phyloP scores from a whole-genome alignment of 2,888 invertebrate species.

The Stomorhina lunata region DNA sequence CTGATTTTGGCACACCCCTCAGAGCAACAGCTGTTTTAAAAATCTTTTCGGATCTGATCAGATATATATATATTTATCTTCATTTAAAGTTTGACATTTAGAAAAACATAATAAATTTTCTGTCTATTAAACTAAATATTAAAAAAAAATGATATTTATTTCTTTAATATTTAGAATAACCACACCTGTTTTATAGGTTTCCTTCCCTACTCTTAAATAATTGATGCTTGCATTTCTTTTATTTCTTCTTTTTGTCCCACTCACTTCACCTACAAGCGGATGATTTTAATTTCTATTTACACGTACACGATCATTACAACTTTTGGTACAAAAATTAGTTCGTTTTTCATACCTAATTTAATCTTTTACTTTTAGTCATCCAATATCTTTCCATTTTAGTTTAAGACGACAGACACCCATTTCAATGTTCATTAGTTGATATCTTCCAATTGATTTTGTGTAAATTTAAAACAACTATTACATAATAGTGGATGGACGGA shows the following conservation, averaged over 20 bases:
- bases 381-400: constrained; percentile 66
- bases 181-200: too few relatives aligned
- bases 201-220: not conserved
- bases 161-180: too few relatives aligned
- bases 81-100: too few relatives aligned
- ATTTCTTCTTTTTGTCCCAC: not conserved
- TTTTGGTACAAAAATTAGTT: not conserved
- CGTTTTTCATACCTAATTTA: not conserved
- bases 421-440: constrained; percentile 32
- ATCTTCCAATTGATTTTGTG: not conserved
- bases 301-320: not conserved
- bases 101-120: too few relatives aligned
- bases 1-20: too few relatives aligned
- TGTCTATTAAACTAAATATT: too few relatives aligned
- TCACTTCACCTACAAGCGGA: not conserved
- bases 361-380: not conserved
- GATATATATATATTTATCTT: too few relatives aligned
- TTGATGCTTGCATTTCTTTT: not conserved
- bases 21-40: too few relatives aligned
- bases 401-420: constrained; percentile 44
- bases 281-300: not conserved
- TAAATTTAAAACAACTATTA: constrained; percentile 32
- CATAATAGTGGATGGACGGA: constrained; percentile 41
- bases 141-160: too few relatives aligned
- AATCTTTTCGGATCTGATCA: too few relatives aligned